Evolutionary conservation across 1,140 invertebrate species (phyloP).

Genomic region (Bombus fervidus): DNA sequence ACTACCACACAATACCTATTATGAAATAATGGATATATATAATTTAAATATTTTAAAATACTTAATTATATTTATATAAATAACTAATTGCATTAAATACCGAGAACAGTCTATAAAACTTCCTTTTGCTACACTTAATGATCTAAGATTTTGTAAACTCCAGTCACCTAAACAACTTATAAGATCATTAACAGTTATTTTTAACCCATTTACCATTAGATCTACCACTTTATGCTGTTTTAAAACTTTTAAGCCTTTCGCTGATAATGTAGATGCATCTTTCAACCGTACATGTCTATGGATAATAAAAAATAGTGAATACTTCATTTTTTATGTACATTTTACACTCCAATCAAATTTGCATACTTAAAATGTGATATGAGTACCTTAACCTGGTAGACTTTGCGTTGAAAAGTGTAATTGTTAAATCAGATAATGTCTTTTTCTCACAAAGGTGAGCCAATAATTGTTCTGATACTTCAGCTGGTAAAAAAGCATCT

Average conservation of each 20-base stretch:
- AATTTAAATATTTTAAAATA: constrained; percentile 5
- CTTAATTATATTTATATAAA: constrained; percentile 17
- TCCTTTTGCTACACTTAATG: constrained; percentile 87
- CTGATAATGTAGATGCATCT: constrained; percentile 84
- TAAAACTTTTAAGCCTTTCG: constrained; percentile 86
- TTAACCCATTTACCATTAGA: constrained; percentile 86
- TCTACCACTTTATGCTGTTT: constrained; percentile 86
- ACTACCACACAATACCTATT: constrained; percentile 82
- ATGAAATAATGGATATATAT: constrained; percentile 47
- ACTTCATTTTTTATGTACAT: constrained; percentile 26
- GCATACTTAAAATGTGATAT: neutral
- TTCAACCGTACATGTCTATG: constrained; percentile 83
- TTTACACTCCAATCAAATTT: neutral
- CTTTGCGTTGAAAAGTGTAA: constrained; percentile 86
- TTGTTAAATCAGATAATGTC: constrained; percentile 85
- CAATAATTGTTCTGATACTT: constrained; percentile 87
- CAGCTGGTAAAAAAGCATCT: constrained; percentile 86
- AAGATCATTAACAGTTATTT: constrained; percentile 86
- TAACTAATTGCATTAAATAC: constrained; percentile 64
- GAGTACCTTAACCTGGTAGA: constrained; percentile 85
- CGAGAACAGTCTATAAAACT: constrained; percentile 85
- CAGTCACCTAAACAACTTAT: constrained; percentile 89
- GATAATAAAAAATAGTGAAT: constrained; percentile 31
- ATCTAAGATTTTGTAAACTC: constrained; percentile 87
- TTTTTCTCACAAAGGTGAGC: constrained; percentile 85